Conservation (phyloP, 2,113 vertebrate genomes). For the Conger conger region DNA sequence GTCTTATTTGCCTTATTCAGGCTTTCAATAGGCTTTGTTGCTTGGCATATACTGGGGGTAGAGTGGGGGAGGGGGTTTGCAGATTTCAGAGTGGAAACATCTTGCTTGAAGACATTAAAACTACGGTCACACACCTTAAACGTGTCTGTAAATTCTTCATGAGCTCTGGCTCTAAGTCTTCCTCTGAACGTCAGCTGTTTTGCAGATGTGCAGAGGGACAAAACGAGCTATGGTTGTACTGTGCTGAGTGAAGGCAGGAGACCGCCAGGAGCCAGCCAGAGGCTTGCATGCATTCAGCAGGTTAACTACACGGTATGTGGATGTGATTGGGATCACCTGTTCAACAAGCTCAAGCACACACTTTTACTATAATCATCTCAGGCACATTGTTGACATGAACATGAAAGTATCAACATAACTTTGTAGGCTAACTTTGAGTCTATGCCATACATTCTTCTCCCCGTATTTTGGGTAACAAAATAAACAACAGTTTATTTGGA, state of each 20-base stretch:
- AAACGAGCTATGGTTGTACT: not conserved
- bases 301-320: not conserved
- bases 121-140: not conserved
- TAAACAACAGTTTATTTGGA: no score
- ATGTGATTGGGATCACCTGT: not conserved
- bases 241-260: not conserved
- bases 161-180: not conserved
- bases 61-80: no score
- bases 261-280: not conserved
- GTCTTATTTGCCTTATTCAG: not conserved
- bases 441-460: no score
- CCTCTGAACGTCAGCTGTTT: not conserved
- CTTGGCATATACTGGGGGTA: not conserved
- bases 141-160: not conserved
- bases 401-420: no score
- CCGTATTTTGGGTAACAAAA: no score
- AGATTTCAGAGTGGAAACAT: not conserved
- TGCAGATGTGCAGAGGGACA: not conserved
- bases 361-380: not conserved
- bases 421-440: no score
- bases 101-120: constrained; percentile 1
- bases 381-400: no score
- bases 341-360: not conserved
- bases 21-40: not conserved
- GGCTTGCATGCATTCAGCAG: not conserved